phyloP scores from a whole-genome alignment of 2,113 vertebrate species.

The Ginglymostoma cirratum region DNA sequence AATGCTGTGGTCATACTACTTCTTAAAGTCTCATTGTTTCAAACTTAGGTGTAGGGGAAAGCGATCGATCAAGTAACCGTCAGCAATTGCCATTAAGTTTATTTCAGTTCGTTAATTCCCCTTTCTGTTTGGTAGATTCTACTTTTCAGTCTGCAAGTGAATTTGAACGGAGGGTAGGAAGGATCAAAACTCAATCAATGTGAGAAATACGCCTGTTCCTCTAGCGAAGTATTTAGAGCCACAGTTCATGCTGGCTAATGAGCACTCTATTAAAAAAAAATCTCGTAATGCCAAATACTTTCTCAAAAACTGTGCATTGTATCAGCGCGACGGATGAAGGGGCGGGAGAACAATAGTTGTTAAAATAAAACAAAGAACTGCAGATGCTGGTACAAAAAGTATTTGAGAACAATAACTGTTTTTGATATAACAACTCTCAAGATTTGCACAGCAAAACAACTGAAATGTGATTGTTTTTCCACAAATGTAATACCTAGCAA shows the following conservation, averaged over 20 bases:
- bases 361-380: too few relatives aligned
- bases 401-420: neutral
- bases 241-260: neutral
- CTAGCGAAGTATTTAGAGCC: neutral
- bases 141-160: neutral
- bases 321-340: neutral
- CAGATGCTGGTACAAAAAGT: too few relatives aligned
- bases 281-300: neutral
- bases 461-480: neutral
- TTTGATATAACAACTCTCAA: neutral
- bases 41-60: neutral
- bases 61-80: neutral
- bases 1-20: neutral
- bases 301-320: neutral
- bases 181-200: conserved; percentile 8
- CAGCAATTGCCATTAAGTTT: neutral
- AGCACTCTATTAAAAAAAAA: neutral
- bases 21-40: neutral
- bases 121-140: conserved; percentile 9
- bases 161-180: neutral
- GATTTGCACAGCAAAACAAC: neutral
- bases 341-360: neutral
- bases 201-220: neutral
- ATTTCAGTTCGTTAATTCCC: neutral
- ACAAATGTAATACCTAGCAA: neutral